These are phyloP conservation scores for Hecatera dysodea DNA, from an alignment of 2,888 invertebrate genomes.

Conservation along the genomic window DNA sequence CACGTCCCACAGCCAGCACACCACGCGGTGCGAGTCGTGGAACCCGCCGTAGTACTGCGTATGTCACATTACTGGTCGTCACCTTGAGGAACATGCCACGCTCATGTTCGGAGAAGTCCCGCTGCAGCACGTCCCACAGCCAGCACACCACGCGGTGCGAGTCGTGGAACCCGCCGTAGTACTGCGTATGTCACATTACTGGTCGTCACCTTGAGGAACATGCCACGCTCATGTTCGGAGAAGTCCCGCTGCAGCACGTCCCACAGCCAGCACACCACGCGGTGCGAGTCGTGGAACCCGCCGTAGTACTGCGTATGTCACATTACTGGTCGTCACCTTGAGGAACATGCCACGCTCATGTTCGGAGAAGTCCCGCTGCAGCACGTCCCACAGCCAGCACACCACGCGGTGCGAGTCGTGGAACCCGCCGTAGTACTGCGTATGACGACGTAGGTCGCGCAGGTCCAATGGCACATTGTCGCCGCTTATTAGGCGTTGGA, in stretches of 20 bases:
- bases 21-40: conserved; percentile 99
- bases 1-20: conserved; percentile 99
- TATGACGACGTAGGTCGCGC: conserved; percentile 96
- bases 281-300: conserved; percentile 99
- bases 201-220: conserved; percentile 90
- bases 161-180: conserved; percentile 99
- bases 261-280: conserved; percentile 99
- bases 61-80: conserved; percentile 87
- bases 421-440: conserved; percentile 99
- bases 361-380: conserved; percentile 98
- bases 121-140: conserved; percentile 99
- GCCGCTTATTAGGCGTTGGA: conserved; percentile 98
- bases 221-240: conserved; percentile 96
- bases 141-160: conserved; percentile 99
- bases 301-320: conserved; percentile 99
- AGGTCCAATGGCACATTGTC: conserved; percentile 98
- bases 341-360: conserved; percentile 97
- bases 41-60: conserved; percentile 99
- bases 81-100: conserved; percentile 94
- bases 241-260: conserved; percentile 99
- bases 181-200: conserved; percentile 95
- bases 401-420: conserved; percentile 99
- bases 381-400: conserved; percentile 99
- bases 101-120: conserved; percentile 98
- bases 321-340: conserved; percentile 2